These are phyloP conservation scores for Ormyrus nitidulus DNA, from an alignment of 2,888 invertebrate genomes.

Conservation along the genomic window DNA sequence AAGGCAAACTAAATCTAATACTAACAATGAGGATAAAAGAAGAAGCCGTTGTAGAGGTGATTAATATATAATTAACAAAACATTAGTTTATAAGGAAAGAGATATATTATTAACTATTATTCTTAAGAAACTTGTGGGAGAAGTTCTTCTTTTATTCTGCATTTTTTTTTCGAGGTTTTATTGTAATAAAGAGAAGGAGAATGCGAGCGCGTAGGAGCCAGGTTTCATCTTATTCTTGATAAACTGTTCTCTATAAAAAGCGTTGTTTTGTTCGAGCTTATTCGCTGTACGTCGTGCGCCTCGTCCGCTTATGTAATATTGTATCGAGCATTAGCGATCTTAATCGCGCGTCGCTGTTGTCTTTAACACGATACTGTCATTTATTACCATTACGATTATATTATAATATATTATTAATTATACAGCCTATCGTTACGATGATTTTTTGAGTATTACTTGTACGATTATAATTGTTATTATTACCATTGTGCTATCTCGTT, in stretches of 20 bases:
- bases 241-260: constrained; percentile 26
- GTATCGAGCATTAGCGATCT: constrained; percentile 54
- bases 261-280: constrained; percentile 25
- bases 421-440: constrained; percentile 58
- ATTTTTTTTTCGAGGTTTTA: constrained; percentile 30
- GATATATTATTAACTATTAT: constrained; percentile 26
- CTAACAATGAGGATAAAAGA: constrained; percentile 44
- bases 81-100: constrained; percentile 10
- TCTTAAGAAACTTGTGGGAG: background rate
- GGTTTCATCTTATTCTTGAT: constrained; percentile 40
- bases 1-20: background rate
- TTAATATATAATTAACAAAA: constrained; percentile 15
- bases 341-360: constrained; percentile 59
- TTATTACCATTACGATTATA: constrained; percentile 61
- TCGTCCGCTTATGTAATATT: constrained; percentile 55
- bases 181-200: constrained; percentile 7
- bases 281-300: constrained; percentile 50
- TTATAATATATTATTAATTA: constrained; percentile 57
- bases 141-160: constrained; percentile 53
- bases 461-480: constrained; percentile 63
- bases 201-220: constrained; percentile 4
- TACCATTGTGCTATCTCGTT: constrained; percentile 57
- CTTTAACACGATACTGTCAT: constrained; percentile 60
- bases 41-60: constrained; percentile 22
- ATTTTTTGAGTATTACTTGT: constrained; percentile 61